Base-by-base conservation (phyloP, 2,797 vertebrate genomes). In the Acanthurus lineatus region DNA sequence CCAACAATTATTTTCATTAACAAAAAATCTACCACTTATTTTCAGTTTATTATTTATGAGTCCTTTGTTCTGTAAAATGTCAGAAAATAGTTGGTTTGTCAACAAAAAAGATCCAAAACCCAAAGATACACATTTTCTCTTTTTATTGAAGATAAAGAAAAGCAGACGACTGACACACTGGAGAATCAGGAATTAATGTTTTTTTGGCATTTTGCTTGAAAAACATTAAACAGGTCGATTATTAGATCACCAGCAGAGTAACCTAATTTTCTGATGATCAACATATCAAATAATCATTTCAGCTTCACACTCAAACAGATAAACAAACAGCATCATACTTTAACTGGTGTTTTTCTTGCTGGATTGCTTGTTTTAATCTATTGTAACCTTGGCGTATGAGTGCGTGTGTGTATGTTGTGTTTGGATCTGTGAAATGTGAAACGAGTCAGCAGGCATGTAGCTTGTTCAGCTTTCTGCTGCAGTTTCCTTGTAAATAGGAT, bases 401-500 rank as follows among this genome's bases (percentile, higher is more conserved):
- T 17, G 57, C 58, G 15, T 38, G 14, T 35, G 52, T 9, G 6
- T 73, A 25, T 76, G 35, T 73, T 49, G 38, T 45, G 69, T 72
- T 44, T 79, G 44, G 2, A 9, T 35, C 9, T 77, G 68, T 75
- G 68, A 56, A 56, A 73, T 73, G 76, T 75, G 65, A 74, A 76
- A 32, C 6, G 35, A 79, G 76, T 88, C 74, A 87, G 87, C 80
- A 83, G 79, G 74, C 86, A 69, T 45, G 57, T 42, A 71, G 70
- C 78, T 64, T 40, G 47, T 82, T 86, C 73, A 77, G 88, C 86
- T 85, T 73, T 63, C 71, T 7, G 42, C 88, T 76, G 79, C 84
- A 81, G 71, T 83, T 87, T 86, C 68, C 81, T 87, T 88, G 86
- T 90, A 86, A 91, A 90, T 82, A 78, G 77, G 72, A 82, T 81